These are phyloP conservation scores for Megaceryle torquata DNA, from an alignment of 2,113 vertebrate species.

Conservation along the genomic window DNA sequence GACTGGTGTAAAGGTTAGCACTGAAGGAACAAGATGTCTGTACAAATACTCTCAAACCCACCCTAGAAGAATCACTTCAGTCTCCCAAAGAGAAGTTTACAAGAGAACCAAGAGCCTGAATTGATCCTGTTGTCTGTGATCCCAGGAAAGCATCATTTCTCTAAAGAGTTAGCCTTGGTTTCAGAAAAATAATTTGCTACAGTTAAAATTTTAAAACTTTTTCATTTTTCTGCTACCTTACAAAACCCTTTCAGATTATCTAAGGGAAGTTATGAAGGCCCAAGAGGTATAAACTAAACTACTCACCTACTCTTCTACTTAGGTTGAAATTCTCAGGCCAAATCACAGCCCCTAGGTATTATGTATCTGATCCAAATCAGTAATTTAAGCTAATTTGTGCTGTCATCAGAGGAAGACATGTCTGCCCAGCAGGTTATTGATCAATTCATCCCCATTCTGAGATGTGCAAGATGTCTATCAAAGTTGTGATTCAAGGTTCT, in stretches of 20 bases:
- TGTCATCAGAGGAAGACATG: background rate
- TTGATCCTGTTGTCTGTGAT: fast-evolving
- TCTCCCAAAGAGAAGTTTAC: background rate
- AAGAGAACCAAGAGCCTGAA: background rate
- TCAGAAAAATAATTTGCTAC: background rate
- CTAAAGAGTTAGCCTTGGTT: background rate
- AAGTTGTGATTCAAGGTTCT: background rate
- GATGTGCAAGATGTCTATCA: background rate
- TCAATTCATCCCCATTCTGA: background rate
- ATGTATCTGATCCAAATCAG: background rate
- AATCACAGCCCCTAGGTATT: background rate
- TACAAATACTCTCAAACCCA: background rate
- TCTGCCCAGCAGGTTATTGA: background rate
- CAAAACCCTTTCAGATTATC: background rate
- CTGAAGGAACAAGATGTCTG: background rate
- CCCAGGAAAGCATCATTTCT: background rate
- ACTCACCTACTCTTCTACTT: background rate
- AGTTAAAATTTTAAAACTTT: background rate
- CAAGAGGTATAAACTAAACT: background rate
- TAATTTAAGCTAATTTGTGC: background rate
- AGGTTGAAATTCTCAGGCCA: background rate
- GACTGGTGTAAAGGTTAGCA: background rate
- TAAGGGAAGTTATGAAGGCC: background rate
- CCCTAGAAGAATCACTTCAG: background rate
- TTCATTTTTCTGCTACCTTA: background rate